Evolutionary conservation across 2,797 vertebrate genomes (phyloP).

Genomic region (Brotula barbata): DNA sequence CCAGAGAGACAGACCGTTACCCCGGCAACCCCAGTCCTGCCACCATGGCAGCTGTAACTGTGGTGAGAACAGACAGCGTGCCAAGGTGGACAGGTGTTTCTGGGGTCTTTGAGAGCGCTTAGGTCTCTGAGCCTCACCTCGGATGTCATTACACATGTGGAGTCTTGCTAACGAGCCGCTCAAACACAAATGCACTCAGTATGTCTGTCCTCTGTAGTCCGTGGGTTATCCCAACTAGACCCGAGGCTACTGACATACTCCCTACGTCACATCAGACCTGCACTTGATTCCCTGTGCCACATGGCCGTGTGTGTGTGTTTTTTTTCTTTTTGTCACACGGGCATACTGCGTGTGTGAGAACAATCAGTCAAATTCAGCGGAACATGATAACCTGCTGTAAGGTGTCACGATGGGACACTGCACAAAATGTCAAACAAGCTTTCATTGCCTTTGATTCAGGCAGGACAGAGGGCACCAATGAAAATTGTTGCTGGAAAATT

Average conservation of each 20-base stretch:
- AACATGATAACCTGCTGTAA: slow-evolving; percentile 57
- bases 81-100: slow-evolving; percentile 73
- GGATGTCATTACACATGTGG: slow-evolving; percentile 62
- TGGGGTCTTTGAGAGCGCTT: slow-evolving; percentile 58
- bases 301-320: not conserved
- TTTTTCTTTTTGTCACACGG: slow-evolving; percentile 16
- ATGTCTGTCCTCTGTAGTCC: slow-evolving; percentile 9
- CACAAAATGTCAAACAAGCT: slow-evolving; percentile 72
- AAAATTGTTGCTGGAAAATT: slow-evolving; percentile 67
- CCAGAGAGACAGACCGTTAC: slow-evolving; percentile 64
- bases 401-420: slow-evolving; percentile 48
- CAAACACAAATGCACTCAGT: slow-evolving; percentile 28
- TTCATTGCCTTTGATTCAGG: slow-evolving; percentile 67
- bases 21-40: slow-evolving; percentile 62
- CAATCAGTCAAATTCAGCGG: slow-evolving; percentile 54
- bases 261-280: too few species aligned
- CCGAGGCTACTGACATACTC: slow-evolving; percentile 42
- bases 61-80: slow-evolving; percentile 50
- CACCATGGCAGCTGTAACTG: slow-evolving; percentile 67
- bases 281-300: too few species aligned
- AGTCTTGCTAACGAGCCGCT: slow-evolving; percentile 61
- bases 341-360: slow-evolving; percentile 45
- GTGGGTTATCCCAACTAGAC: slow-evolving; percentile 27
- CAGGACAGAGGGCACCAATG: slow-evolving; percentile 58
- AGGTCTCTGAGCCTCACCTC: slow-evolving; percentile 48